Evolutionary conservation across 2,797 vertebrate genomes (phyloP), one percentile per base, ranked within the genome.

Genomic region (Huso huso): DNA sequence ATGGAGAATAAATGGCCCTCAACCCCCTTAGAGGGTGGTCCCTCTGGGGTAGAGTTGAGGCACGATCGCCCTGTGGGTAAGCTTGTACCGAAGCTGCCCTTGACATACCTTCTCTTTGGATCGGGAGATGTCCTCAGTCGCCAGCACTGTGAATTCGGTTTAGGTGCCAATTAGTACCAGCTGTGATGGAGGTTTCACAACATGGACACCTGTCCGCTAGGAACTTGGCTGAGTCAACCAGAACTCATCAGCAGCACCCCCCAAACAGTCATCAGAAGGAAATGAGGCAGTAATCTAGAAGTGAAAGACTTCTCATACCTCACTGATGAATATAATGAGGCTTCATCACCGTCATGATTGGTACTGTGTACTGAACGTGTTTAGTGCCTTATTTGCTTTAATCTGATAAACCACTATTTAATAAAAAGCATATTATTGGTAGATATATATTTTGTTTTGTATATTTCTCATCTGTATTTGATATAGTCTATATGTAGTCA

Each of bases 21-120:
- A 74, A 76, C 74, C 75, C 78, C 72, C 69, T 74, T 71, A 73
- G 69, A 68, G 72, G 71, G 73, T 68, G 72, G 73, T 78, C 77
- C 76, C 76, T 51, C 69, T 72, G 75, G 72, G 74, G 68, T 71
- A 64, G 62, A 63, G 68, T 73, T 13, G 23, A 62, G 18, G 18
- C 6, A 62, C 61, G 23, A 62, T 7, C 79, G 76, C 78, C 80
- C 80, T 78, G 80, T 80, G 78, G 80, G 78, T 76, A 76, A 80
- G 78, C 80, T 78, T 80, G 78, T 82, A 78, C 78, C 66, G 60
- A 65, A 70, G 70, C 75, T 80, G 76, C 78, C 80, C 78, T 80
- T 80, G 77, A 80, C 78, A 82, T 73, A 69, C 73, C 70, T 79
- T 70, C 78, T 80, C 77, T 69, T 66, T 60, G 77, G 77, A 78